These are phyloP conservation scores for Lysandra bellargus DNA, from an alignment of 2,888 invertebrate genomes.

Conservation along the genomic window DNA sequence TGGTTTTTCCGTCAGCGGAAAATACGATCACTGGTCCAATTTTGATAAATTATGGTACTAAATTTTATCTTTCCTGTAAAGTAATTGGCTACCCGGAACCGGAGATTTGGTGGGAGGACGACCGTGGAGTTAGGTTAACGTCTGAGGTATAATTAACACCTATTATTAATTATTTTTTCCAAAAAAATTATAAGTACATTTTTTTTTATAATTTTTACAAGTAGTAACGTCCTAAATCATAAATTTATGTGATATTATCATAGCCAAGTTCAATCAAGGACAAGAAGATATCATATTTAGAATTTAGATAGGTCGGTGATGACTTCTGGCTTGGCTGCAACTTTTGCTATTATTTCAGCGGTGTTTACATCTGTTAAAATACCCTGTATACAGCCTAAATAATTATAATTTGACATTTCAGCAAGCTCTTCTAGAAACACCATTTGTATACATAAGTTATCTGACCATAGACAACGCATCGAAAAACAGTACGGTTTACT, in stretches of 20 bases:
- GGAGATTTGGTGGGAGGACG: conserved; percentile 56
- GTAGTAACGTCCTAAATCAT: not conserved
- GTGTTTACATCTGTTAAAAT: no score
- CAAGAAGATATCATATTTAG: no score
- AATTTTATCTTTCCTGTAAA: conserved; percentile 56
- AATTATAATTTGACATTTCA: conserved; percentile 41
- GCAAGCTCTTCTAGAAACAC: conserved; percentile 56
- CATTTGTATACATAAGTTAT: conserved; percentile 58
- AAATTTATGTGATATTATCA: no score
- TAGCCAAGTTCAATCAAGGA: no score
- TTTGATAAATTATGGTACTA: conserved; percentile 50
- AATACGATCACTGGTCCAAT: conserved; percentile 36
- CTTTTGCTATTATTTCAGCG: no score
- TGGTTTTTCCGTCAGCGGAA: not conserved
- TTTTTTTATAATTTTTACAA: no score
- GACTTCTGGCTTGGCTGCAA: no score
- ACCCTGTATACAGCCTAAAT: not conserved
- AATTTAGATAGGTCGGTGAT: no score
- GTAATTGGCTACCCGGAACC: conserved; percentile 57
- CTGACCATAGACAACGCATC: conserved; percentile 50
- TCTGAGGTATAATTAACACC: conserved; percentile 45
- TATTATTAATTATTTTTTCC: no score
- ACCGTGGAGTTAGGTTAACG: conserved; percentile 40
- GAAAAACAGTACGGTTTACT: conserved; percentile 54
- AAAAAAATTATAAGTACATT: no score